These are phyloP conservation scores for Entelurus aequoreus DNA, from an alignment of 2,113 vertebrate species.

Conservation along the genomic window DNA sequence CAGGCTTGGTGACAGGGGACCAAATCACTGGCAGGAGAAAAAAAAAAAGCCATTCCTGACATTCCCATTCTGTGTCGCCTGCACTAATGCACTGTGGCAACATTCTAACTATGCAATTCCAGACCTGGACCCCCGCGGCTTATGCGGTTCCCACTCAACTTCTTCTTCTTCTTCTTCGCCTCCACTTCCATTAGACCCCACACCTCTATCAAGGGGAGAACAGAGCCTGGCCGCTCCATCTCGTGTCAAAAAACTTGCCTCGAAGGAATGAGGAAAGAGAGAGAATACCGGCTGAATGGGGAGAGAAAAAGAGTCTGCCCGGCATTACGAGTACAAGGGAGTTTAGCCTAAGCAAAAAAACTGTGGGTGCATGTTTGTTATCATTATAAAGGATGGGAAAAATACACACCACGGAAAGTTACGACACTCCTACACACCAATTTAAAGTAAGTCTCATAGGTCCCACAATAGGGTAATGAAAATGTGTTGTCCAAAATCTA, in stretches of 20 bases:
- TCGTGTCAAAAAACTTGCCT: constrained; percentile 50
- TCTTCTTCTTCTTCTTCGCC: constrained; percentile 36
- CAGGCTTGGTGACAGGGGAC: constrained; percentile 56
- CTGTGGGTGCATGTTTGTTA: not conserved
- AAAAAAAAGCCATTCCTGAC: constrained; percentile 57
- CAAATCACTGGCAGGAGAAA: constrained; percentile 48
- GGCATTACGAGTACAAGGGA: constrained; percentile 28
- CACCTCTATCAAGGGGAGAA: constrained; percentile 56
- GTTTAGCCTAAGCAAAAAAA: constrained; percentile 30
- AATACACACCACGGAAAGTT: constrained; percentile 3
- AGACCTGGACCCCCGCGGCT: constrained; percentile 57
- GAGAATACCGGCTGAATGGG: constrained; percentile 18
- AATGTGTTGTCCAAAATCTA: no score
- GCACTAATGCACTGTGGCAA: constrained; percentile 68
- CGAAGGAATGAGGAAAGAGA: constrained; percentile 31
- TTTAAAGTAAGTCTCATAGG: no score
- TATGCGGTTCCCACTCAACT: constrained; percentile 38
- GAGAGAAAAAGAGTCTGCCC: constrained; percentile 15
- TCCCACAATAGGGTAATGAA: no score
- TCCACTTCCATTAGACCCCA: constrained; percentile 65
- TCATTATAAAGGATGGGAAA: not conserved
- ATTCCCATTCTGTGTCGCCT: constrained; percentile 50
- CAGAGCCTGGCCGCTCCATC: constrained; percentile 33
- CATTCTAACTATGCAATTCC: constrained; percentile 74
- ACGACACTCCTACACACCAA: not conserved